Conservation (phyloP, 2,888 invertebrate species). For the Phalera bucephala region DNA sequence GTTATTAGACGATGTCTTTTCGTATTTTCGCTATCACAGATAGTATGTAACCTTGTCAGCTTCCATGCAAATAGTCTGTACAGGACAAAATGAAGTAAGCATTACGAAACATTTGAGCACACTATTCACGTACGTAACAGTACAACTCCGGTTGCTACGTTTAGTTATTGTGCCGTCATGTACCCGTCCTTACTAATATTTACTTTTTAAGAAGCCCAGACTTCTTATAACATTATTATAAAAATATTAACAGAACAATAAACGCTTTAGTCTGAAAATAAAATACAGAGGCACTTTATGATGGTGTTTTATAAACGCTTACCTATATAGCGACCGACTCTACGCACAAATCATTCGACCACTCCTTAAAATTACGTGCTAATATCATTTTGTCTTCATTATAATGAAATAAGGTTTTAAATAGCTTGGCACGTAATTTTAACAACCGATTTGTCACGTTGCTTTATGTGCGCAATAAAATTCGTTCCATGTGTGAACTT, state of each 20-base stretch:
- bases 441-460: slow-evolving; percentile 29
- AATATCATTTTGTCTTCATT: slow-evolving; percentile 16
- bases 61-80: too few species aligned
- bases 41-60: too few species aligned
- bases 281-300: slow-evolving; percentile 38
- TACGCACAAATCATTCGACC: slow-evolving; percentile 16
- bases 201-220: slow-evolving; percentile 10
- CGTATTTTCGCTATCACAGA: too few species aligned
- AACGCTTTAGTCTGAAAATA: slow-evolving; percentile 26
- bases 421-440: slow-evolving; percentile 15
- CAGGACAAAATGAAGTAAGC: background rate
- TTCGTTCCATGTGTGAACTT: slow-evolving; percentile 25
- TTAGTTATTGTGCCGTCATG: slow-evolving; percentile 14
- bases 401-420: slow-evolving; percentile 17
- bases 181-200: background rate
- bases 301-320: slow-evolving; percentile 30
- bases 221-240: slow-evolving; percentile 24
- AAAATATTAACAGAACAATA: slow-evolving; percentile 37
- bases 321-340: slow-evolving; percentile 22
- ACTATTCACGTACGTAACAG: slow-evolving; percentile 36
- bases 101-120: background rate
- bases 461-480: slow-evolving; percentile 24
- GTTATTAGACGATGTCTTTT: too few species aligned
- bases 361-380: slow-evolving; percentile 28
- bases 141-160: slow-evolving; percentile 60